phyloP scores from a whole-genome alignment of 2,113 vertebrate species.

The Sphyrna mokarran region DNA sequence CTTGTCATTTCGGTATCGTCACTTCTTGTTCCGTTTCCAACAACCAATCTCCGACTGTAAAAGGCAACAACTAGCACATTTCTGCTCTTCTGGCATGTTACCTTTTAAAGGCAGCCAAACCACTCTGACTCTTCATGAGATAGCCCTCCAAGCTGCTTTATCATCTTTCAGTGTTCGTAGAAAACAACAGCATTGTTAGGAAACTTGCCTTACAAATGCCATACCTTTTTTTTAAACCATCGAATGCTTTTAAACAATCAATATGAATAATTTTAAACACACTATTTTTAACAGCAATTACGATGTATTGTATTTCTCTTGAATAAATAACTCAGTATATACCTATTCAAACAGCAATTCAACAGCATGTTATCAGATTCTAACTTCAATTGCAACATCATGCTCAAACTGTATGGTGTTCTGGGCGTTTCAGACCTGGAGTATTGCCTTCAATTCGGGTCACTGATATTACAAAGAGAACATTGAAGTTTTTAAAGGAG shows the following conservation, averaged over 20 bases:
- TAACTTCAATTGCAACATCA: not conserved
- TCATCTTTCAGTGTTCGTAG: not conserved
- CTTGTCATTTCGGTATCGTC: conserved; percentile 24
- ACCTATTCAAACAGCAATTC: not conserved
- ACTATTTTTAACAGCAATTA: not conserved
- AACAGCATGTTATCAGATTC: not conserved
- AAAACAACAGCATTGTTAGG: not conserved
- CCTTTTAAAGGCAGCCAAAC: not conserved
- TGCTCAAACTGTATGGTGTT: not conserved
- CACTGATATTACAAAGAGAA: not conserved
- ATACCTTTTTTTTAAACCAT: not conserved
- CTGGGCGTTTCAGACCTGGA: not conserved
- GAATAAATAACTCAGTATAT: not conserved
- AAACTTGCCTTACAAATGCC: not conserved
- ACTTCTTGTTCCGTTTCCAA: conserved; percentile 37
- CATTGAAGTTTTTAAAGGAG: not conserved
- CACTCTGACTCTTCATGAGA: not conserved
- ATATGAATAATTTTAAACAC: not conserved
- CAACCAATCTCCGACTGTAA: conserved; percentile 13
- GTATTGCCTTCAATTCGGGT: not conserved
- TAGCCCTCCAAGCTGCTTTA: not conserved
- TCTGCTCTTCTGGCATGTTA: not conserved
- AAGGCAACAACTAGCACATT: not conserved
- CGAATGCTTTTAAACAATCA: not conserved
- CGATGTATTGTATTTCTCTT: no score